phyloP scores from a whole-genome alignment of 2,888 invertebrate species.

The Lithodes maja region DNA sequence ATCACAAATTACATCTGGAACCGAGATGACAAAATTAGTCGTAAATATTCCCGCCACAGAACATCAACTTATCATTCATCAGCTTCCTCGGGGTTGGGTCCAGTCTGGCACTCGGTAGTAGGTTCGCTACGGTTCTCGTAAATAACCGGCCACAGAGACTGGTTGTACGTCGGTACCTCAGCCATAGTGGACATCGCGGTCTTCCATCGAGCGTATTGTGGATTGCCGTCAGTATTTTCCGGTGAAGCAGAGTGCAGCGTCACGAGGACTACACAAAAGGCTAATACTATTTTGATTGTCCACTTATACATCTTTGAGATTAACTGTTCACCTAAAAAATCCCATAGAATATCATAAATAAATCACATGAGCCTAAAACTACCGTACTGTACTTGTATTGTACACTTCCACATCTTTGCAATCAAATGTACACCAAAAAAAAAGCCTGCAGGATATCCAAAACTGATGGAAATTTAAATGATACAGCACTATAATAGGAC shows the following conservation, averaged over 20 bases:
- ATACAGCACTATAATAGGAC: too few relatives aligned
- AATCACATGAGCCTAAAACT: too few relatives aligned
- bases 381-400: too few relatives aligned
- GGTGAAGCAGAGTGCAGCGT: neutral
- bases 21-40: too few relatives aligned
- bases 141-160: constrained; percentile 39
- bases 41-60: too few relatives aligned
- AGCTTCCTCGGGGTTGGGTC: constrained; percentile 31
- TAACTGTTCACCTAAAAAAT: neutral
- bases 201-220: constrained; percentile 25
- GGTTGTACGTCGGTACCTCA: constrained; percentile 18
- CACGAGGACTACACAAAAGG: neutral
- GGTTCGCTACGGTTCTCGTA: constrained; percentile 27
- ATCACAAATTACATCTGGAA: too few relatives aligned
- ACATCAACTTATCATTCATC: constrained; percentile 55
- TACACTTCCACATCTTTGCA: too few relatives aligned
- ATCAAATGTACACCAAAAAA: too few relatives aligned
- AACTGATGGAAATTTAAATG: too few relatives aligned
- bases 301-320: neutral
- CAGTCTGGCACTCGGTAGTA: neutral
- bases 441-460: too few relatives aligned
- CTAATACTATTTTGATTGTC: neutral
- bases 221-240: neutral
- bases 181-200: neutral
- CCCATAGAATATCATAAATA: too few relatives aligned